Conservation (phyloP, 2,888 invertebrate species). For the Augochlorella aurata region DNA sequence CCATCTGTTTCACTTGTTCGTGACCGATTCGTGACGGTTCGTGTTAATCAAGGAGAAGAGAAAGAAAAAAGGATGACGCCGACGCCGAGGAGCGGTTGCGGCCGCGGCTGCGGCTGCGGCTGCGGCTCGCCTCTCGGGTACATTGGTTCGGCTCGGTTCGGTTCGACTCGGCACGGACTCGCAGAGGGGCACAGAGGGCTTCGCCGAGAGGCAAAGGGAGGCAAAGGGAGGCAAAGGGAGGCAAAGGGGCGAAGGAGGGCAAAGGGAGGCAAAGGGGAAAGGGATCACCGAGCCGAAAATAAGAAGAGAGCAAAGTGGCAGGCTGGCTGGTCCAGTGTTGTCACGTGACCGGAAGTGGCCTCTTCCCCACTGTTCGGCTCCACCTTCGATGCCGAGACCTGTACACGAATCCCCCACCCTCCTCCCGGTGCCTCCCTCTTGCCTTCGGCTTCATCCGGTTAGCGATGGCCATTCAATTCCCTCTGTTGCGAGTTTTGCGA, state of each 20-base stretch:
- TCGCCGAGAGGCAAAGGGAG: constrained; percentile 25
- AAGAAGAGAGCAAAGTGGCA: constrained; percentile 81
- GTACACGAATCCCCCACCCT: constrained; percentile 33
- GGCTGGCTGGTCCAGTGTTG: constrained; percentile 77
- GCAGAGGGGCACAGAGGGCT: not conserved
- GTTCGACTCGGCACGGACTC: not conserved
- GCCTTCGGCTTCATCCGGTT: constrained; percentile 42
- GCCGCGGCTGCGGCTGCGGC: not conserved
- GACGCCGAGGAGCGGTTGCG: constrained; percentile 8
- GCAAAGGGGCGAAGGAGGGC: constrained; percentile 25
- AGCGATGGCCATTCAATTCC: constrained; percentile 43
- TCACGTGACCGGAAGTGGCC: constrained; percentile 82
- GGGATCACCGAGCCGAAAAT: constrained; percentile 79
- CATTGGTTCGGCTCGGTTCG: not conserved
- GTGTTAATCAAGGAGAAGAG: constrained; percentile 61
- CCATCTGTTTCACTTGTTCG: constrained; percentile 59
- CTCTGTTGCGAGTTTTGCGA: constrained; percentile 43
- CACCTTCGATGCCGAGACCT: constrained; percentile 57
- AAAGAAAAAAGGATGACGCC: constrained; percentile 39
- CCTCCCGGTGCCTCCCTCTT: constrained; percentile 19
- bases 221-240: constrained; percentile 14
- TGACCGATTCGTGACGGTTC: constrained; percentile 66
- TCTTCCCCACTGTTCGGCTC: constrained; percentile 60
- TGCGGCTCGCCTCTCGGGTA: not conserved
- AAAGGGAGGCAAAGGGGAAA: constrained; percentile 36